These are phyloP conservation scores for Hipparchia semele DNA, from an alignment of 2,888 invertebrate genomes.

Conservation along the genomic window DNA sequence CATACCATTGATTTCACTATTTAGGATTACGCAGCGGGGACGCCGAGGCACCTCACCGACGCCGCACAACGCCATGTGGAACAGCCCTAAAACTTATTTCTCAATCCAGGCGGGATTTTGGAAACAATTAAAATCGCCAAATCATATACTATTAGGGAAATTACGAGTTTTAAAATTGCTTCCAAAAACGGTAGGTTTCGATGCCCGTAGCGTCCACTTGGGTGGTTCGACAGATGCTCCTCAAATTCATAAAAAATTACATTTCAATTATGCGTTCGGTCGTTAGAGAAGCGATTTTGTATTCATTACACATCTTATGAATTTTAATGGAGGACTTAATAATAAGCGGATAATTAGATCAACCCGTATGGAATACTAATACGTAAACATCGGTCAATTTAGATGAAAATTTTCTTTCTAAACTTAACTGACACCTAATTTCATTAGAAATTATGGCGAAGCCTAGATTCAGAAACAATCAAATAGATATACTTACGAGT, in stretches of 20 bases:
- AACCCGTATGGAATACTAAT: constrained; percentile 19
- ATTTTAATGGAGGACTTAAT: constrained; percentile 55
- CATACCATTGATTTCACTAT: too few relatives aligned
- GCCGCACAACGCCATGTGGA: too few relatives aligned
- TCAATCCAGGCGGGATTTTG: constrained; percentile 32
- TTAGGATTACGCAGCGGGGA: too few relatives aligned
- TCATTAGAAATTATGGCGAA: too few relatives aligned
- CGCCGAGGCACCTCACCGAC: too few relatives aligned
- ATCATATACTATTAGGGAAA: constrained; percentile 40
- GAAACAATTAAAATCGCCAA: constrained; percentile 41
- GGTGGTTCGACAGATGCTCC: constrained; percentile 66
- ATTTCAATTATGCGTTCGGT: constrained; percentile 61
- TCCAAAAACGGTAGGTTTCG: constrained; percentile 35
- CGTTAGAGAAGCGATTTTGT: constrained; percentile 57
- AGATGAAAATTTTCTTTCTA: neutral
- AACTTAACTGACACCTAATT: too few relatives aligned
- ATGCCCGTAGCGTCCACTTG: constrained; percentile 50
- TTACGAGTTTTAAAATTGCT: constrained; percentile 39
- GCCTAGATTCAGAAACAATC: too few relatives aligned
- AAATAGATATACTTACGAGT: too few relatives aligned
- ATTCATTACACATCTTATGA: constrained; percentile 62
- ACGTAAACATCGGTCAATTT: constrained; percentile 12
- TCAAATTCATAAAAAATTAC: constrained; percentile 60
- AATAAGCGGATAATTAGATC: constrained; percentile 37
- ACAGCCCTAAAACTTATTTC: constrained; percentile 21